Evolutionary conservation across 2,888 invertebrate species (phyloP), one percentile per base, ranked within the genome.

Genomic region (Acheta domesticus): DNA sequence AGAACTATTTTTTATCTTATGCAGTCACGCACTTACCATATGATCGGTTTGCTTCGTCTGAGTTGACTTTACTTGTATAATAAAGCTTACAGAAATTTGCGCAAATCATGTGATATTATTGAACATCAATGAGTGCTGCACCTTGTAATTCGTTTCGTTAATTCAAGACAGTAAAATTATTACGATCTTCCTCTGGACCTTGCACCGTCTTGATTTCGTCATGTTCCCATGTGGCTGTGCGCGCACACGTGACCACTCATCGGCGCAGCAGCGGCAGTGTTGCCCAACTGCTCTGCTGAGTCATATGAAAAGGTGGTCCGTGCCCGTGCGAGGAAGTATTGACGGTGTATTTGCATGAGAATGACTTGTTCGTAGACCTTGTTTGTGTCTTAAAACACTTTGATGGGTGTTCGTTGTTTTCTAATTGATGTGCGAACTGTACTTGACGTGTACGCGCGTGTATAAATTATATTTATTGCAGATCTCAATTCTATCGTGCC

Each of bases 251-350:
- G 76, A 76, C 20, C 48, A 14, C 76, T 14, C 62, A 16, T 62
- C 62, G 62, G 62, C 62, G 62, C 62, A n/a, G 62, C n/a, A 62
- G n/a, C 49, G 62, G 76, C 78, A 78, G 80, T 80, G 78, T 80
- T 76, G 78, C 80, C 76, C 80, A 76, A 78, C 76, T 78, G 76
- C 78, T 80, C 78, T 80, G 80, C 80, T 80, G 78, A 80, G 79
- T 79, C 79, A 79, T 77, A 79, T 74, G 77, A 50, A 77, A 77
- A 77, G 77, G 49, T 75, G 77, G 74, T 77, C 74, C 36, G 77
- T 77, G 49, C 11, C 21, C 14, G 19, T 21, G 19, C 19, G 77
- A 50, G 77, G n/a, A 50, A 62, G 49, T 73, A 76, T 20, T 76
- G 48, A 36, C 76, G 14, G 11, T 12, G 48, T 19, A 48, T 76